Conservation (phyloP, 2,888 invertebrate genomes). For the Phrixothrix hirtus region DNA sequence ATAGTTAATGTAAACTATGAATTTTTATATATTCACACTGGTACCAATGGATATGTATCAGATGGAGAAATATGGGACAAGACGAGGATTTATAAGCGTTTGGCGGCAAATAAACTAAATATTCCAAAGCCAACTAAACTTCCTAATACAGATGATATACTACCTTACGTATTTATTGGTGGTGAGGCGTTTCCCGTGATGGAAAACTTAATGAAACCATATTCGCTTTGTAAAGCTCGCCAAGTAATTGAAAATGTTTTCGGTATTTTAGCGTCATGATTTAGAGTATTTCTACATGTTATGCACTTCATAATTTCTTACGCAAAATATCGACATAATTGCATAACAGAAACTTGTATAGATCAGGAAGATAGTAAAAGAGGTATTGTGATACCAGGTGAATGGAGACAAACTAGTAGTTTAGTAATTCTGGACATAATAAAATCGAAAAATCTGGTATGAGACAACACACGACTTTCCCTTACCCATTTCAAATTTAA, state of each 20-base stretch:
- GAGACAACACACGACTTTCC: no score
- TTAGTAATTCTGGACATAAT: background rate
- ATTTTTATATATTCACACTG: slow-evolving; percentile 37
- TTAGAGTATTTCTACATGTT: background rate
- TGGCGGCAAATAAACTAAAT: background rate
- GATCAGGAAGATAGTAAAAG: background rate
- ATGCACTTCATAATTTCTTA: slow-evolving; percentile 1
- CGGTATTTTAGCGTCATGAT: no score
- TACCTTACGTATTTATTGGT: no score
- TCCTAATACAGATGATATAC: background rate
- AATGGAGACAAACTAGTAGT: no score
- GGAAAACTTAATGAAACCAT: no score
- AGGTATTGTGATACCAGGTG: background rate
- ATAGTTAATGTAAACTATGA: slow-evolving; percentile 40
- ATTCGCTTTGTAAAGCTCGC: background rate
- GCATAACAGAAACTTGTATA: background rate
- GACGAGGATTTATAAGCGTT: background rate
- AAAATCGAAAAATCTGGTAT: no score
- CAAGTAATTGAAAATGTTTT: no score
- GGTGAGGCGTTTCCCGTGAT: no score
- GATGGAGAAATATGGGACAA: slow-evolving; percentile 34
- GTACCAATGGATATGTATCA: slow-evolving; percentile 37
- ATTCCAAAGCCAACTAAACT: background rate
- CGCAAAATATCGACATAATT: no score
- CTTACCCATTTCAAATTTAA: no score